Percentiles rank a stretch among this genome's conserved stretches.
Conservation (phyloP, 1,140 invertebrate species). For the Formica exsecta region DNA sequence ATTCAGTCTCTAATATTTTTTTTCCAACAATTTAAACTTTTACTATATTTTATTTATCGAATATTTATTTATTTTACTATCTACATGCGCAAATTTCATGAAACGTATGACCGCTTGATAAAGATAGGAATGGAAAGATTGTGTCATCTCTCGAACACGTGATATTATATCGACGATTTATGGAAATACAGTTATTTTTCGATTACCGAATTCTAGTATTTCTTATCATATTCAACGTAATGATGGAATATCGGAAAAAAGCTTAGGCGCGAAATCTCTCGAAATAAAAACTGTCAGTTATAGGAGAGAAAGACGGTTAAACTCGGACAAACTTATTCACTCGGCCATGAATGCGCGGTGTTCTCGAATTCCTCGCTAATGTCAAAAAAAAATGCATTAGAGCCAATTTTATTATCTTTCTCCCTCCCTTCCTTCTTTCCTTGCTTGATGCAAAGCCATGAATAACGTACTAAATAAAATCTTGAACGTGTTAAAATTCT, state of each 20-base stretch:
- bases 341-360: slow-evolving; percentile 70
- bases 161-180: not conserved
- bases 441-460: not conserved
- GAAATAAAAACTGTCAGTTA: slow-evolving; percentile 15
- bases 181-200: not conserved
- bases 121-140: not conserved
- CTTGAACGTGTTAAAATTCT: not conserved
- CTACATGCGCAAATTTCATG: not conserved
- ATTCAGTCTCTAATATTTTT: not conserved
- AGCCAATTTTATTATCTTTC: slow-evolving; percentile 49
- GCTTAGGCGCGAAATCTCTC: not conserved
- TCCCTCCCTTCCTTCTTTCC: too few species aligned
- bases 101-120: not conserved
- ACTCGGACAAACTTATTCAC: slow-evolving; percentile 71
- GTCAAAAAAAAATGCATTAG: slow-evolving; percentile 52
- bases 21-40: not conserved
- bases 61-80: too few species aligned
- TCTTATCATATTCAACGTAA: not conserved
- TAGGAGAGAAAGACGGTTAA: slow-evolving; percentile 69
- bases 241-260: not conserved
- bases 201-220: slow-evolving; percentile 18
- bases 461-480: slow-evolving; percentile 22
- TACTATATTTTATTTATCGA: too few species aligned
- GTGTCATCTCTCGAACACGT: slow-evolving; percentile 20
- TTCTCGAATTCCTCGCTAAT: slow-evolving; percentile 72